Percentiles rank a stretch among this genome's conserved stretches.
phyloP scores from a whole-genome alignment of 2,797 vertebrate species.

The Rallus crepitans region DNA sequence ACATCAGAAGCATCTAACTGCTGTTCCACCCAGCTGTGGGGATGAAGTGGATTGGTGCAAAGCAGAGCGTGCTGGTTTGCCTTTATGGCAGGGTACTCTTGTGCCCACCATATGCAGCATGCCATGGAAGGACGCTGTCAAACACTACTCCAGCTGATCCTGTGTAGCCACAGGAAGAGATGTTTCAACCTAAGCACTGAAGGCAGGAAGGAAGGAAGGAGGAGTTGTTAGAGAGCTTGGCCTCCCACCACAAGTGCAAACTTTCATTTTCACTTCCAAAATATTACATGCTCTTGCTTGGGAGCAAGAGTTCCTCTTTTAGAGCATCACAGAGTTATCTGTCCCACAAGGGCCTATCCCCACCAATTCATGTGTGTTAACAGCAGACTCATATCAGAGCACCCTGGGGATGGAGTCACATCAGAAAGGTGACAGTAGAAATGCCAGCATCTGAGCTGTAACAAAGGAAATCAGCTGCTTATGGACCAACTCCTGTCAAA shows the following conservation, averaged over 20 bases:
- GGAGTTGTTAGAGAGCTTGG: not conserved
- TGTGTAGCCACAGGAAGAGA: not conserved
- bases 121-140: not conserved
- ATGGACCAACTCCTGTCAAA: not conserved
- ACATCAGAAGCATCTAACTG: not conserved
- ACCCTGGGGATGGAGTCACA: not conserved
- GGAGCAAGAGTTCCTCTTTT: not conserved
- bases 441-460: not conserved
- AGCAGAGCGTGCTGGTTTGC: fast-evolving
- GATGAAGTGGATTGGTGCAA: not conserved
- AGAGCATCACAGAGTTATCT: not conserved
- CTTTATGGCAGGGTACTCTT: not conserved
- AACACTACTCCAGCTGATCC: not conserved
- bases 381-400: not conserved
- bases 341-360: no score
- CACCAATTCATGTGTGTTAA: not conserved
- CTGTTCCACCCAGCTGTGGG: not conserved
- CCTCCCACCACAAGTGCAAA: not conserved
- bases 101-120: not conserved
- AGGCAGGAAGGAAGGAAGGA: constrained; percentile 11
- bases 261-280: not conserved
- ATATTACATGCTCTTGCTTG: not conserved
- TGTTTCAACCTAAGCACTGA: not conserved
- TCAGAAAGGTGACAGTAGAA: not conserved
- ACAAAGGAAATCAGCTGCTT: not conserved